Percentiles rank a stretch among this genome's conserved stretches.
phyloP scores from a whole-genome alignment of 2,888 invertebrate genomes.

The Acleris emargana region DNA sequence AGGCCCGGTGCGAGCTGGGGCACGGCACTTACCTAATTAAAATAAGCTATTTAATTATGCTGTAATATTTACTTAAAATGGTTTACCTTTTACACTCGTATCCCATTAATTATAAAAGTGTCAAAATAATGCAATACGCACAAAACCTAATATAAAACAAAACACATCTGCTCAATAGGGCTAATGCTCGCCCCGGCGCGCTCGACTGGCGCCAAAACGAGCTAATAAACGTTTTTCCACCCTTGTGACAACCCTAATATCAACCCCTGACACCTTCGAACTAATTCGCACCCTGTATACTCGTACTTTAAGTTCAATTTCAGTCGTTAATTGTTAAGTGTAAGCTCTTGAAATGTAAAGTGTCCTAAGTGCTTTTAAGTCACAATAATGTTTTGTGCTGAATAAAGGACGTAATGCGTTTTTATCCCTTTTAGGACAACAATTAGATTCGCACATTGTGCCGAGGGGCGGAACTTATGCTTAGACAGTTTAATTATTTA shows the following conservation, averaged over 20 bases:
- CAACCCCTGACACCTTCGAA: constrained; percentile 36
- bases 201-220: constrained; percentile 69
- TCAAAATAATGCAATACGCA: neutral
- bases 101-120: neutral
- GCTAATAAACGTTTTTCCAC: constrained; percentile 76
- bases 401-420: constrained; percentile 28
- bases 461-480: constrained; percentile 14
- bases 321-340: constrained; percentile 1
- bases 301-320: neutral
- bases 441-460: constrained; percentile 30
- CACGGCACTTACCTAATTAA: too few species aligned
- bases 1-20: too few species aligned
- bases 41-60: too few species aligned
- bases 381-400: constrained; percentile 36
- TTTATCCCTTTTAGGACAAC: constrained; percentile 19
- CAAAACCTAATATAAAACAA: constrained; percentile 28
- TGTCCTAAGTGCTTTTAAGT: constrained; percentile 35
- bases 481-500: constrained; percentile 23
- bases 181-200: constrained; percentile 74
- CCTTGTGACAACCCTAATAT: constrained; percentile 45
- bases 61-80: too few species aligned
- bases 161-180: constrained; percentile 51
- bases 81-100: too few species aligned
- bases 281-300: constrained; percentile 1
- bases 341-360: constrained; percentile 30